Base-by-base conservation (phyloP, 1,140 invertebrate species). In the Anastatus disparis region DNA sequence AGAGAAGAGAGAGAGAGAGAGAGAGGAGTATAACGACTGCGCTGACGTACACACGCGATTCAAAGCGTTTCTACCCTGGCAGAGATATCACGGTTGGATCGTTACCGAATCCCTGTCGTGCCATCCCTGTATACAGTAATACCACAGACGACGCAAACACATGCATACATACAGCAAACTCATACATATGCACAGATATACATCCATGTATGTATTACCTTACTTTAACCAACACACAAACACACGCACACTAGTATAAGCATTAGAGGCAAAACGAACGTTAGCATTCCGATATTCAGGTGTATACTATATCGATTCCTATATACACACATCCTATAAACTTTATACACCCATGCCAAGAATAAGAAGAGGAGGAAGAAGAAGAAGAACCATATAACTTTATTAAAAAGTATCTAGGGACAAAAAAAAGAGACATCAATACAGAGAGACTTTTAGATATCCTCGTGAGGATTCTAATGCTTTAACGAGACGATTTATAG, bases 81-180 rank as follows among this genome's bases (percentile, higher is more conserved):
- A 68, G 80, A 79, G 82, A 82, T 82, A 82, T 84, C 81, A 77
- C 80, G 74, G 67, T 70, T 71, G 78, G 80, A 83, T 84, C 81
- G 81, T 84, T 83, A 82, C 76, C 80, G 74, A 81, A 84, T 81
- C 79, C 77, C 76, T 73, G 78, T 77, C 76, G 80, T 80, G 78
- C 80, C 77, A 78, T 76, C 76, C 73, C 61, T 52, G 59, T 64
- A 68, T 59, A 66, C 22, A 29, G 17, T 4, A 31, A 26, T n/a
- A 29, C 52, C n/a, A n/a, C n/a, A n/a, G n/a, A 9, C 20, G 1
- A 17, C 38, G 22, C 27, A 26, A 15, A 1, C 59, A 26, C 73
- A 68, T 70, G 64, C 73, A 66, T 17, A 8, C 55, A 12, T 20
- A n/a, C n/a, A n/a, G n/a, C n/a, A n/a, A n/a, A n/a, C n/a, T n/a